Evolutionary conservation across 2,888 invertebrate genomes (phyloP), one percentile per base, ranked within the genome.

Genomic region (Ephialtes manifestator): DNA sequence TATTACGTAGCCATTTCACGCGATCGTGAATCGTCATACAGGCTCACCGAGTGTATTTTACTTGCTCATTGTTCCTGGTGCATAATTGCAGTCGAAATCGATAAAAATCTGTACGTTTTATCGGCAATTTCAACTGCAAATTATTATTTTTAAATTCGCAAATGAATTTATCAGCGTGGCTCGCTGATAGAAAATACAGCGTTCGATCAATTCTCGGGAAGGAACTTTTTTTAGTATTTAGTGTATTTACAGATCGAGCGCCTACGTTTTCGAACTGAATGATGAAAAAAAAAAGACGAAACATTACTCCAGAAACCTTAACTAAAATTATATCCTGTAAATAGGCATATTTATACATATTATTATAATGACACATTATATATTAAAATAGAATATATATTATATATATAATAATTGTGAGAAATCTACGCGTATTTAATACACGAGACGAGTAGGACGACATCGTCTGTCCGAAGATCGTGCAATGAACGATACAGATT

Each of bases 281-380:
- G 71, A 76, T 65, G 67, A 43, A 72, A 55, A 35, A 55, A 75
- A 28, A 77, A 70, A 70, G 24, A 68, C 55, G 20, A 48, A 58
- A 80, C 18, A 46, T 83, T 81, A 63, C 35, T 77, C 82, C 65
- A 46, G 77, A 68, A 81, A 79, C 74, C 63, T 85, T 81, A 74
- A 75, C 58, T 71, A 86, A 24, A 24, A 68, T 55, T 15, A 77
- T 78, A 84, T 60, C 39, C 71, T 87, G 86, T 87, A 87, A 48
- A 86, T 85, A 86, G 31, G 70, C 76, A 71, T 87, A 86, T 87
- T 83, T 86, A 87, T 87, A 86, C 71, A 83, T 81, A 85, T 83
- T 82, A 78, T 53, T 39, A 18, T 72, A 80, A 58, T 58, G 58
- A 55, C n/a, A 70, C 55, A 78, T 78, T 58, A 58, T 65, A 74